A percentile compares a stretch with the other conserved stretches of the same genome.
Conservation (phyloP, 2,888 invertebrate species). For the Arrhopalites spinosus region DNA sequence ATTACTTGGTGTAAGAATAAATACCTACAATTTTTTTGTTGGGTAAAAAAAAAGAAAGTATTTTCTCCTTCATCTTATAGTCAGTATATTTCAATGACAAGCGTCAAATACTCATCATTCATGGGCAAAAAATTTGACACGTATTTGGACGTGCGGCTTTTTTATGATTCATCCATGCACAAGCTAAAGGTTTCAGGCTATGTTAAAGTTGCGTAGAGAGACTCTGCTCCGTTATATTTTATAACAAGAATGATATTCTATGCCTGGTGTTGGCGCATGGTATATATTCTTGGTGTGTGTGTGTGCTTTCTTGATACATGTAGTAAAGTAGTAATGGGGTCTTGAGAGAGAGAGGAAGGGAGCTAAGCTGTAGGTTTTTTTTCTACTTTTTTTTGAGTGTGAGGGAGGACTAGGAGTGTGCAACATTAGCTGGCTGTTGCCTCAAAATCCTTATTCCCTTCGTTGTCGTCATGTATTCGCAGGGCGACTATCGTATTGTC, state of each 20-base stretch:
- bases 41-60: no score
- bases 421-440: slow-evolving; percentile 2
- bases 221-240: no score
- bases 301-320: not conserved
- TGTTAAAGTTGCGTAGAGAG: no score
- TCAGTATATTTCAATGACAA: slow-evolving; percentile 19
- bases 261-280: not conserved
- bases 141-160: slow-evolving; percentile 32
- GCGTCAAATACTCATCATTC: slow-evolving; percentile 23
- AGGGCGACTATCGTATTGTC: slow-evolving; percentile 1
- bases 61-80: no score
- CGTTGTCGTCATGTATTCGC: not conserved
- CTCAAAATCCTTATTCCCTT: not conserved
- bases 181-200: no score
- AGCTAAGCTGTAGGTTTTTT: not conserved
- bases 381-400: slow-evolving; percentile 4
- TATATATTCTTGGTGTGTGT: slow-evolving; percentile 2
- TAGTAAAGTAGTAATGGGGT: slow-evolving; percentile 4
- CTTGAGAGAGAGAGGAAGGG: not conserved
- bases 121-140: slow-evolving; percentile 21
- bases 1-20: no score
- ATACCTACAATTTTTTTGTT: no score
- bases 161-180: slow-evolving; percentile 18
- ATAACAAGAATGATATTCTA: not conserved
- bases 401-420: slow-evolving; percentile 1